Conservation (phyloP, 2,113 vertebrate genomes). For the Cyprinus carpio region DNA sequence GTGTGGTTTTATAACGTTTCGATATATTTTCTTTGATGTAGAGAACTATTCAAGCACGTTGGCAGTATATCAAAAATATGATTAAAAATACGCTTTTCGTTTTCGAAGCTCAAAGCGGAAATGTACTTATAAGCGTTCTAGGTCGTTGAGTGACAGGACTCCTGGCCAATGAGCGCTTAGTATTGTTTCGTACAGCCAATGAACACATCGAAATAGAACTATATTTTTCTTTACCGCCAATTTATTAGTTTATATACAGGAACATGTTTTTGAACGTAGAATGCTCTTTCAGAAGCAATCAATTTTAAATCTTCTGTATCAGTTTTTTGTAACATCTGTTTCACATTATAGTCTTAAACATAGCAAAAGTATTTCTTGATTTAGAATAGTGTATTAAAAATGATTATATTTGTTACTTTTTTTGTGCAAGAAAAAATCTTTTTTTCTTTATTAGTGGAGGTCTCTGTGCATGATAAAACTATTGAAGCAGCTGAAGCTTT, state of each 20-base stretch:
- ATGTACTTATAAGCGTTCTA: background rate
- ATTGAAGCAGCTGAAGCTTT: constrained; percentile 97
- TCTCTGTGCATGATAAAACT: constrained; percentile 92
- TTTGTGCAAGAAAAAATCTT: background rate
- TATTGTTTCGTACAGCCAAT: constrained; percentile 25
- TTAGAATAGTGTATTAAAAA: background rate
- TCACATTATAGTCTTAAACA: too few species aligned
- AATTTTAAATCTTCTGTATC: too few species aligned
- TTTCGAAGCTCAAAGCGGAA: constrained; percentile 40
- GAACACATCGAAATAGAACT: background rate
- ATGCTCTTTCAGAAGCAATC: background rate
- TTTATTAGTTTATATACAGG: background rate
- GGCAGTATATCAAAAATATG: background rate
- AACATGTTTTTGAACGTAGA: too few species aligned
- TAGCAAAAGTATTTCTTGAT: background rate
- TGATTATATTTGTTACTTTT: background rate
- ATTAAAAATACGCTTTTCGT: background rate
- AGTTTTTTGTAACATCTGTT: too few species aligned
- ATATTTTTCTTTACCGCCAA: constrained; percentile 3
- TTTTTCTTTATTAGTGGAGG: constrained; percentile 80
- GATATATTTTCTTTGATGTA: background rate
- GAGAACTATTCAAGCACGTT: background rate
- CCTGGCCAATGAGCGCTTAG: background rate
- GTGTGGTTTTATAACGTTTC: background rate
- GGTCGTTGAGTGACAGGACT: constrained; percentile 7